Conservation (phyloP, 2,888 invertebrate genomes). For the Tachystola acroxantha region DNA sequence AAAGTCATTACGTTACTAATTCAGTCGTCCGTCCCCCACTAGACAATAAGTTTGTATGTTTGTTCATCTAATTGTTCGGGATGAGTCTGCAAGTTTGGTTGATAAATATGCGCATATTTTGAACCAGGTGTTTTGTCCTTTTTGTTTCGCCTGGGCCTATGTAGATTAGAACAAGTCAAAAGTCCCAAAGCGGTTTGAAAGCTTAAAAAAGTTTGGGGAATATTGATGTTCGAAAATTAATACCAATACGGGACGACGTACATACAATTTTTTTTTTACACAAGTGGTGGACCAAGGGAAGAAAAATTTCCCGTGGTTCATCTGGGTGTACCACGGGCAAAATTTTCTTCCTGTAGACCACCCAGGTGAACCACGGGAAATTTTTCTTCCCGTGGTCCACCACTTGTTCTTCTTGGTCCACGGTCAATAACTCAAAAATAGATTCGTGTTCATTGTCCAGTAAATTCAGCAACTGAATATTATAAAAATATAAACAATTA, state of each 20-base stretch:
- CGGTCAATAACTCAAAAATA: no score
- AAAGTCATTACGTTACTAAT: constrained; percentile 14
- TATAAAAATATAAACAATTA: background rate
- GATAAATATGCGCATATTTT: constrained; percentile 57
- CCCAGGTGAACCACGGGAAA: no score
- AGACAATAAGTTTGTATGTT: constrained; percentile 26
- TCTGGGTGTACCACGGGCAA: no score
- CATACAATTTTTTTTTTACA: no score
- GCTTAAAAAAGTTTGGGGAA: constrained; percentile 9
- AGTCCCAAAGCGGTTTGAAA: constrained; percentile 7
- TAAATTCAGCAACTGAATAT: no score
- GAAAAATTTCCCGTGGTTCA: no score
- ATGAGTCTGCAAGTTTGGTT: constrained; percentile 48
- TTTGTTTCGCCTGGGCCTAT: constrained; percentile 17
- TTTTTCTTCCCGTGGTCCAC: no score
- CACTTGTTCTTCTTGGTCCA: no score
- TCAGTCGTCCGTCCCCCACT: constrained; percentile 7
- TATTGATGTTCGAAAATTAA: background rate
- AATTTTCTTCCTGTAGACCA: no score
- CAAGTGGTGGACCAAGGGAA: no score
- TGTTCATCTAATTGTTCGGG: constrained; percentile 55
- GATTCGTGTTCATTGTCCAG: no score
- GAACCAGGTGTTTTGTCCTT: constrained; percentile 15
- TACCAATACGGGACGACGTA: no score
- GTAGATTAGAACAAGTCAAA: constrained; percentile 27